Evolutionary conservation across 2,113 vertebrate genomes (phyloP).

Genomic region (Scolopax mira): DNA sequence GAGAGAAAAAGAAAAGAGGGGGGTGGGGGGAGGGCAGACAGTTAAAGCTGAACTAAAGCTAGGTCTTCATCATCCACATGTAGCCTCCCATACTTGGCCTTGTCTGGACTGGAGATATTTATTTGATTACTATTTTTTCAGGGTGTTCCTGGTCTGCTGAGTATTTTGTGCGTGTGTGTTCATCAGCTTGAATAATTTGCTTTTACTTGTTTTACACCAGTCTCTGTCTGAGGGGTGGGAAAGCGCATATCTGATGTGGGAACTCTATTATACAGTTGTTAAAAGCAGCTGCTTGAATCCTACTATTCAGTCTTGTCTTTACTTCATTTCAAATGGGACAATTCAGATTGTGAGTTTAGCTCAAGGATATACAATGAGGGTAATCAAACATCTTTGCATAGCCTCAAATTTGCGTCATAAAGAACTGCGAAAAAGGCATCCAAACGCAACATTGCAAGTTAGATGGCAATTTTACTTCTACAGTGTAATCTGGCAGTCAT

Average conservation of each 20-base stretch:
- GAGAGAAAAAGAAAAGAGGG: background rate
- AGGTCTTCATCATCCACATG: background rate
- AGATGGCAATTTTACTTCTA: slow-evolving; percentile 22
- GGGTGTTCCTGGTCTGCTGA: background rate
- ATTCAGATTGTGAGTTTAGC: slow-evolving; percentile 22
- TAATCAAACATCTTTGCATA: slow-evolving; percentile 46
- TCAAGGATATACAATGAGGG: slow-evolving; percentile 31
- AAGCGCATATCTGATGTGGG: background rate
- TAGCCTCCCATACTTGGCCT: background rate
- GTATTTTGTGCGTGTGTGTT: background rate
- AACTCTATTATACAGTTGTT: slow-evolving; percentile 9
- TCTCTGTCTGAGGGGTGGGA: background rate
- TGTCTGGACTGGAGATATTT: background rate
- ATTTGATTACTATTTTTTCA: background rate
- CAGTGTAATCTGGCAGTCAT: background rate
- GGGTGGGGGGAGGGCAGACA: accelerated
- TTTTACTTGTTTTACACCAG: background rate
- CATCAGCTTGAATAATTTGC: background rate
- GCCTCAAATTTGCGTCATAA: slow-evolving; percentile 39
- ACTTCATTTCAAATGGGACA: slow-evolving; percentile 14
- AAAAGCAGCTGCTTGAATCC: slow-evolving; percentile 37
- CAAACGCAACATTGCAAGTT: background rate
- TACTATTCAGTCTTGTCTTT: background rate
- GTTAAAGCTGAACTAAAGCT: background rate
- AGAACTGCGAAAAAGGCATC: slow-evolving; percentile 35